Percentiles rank a stretch among this genome's conserved stretches.
Evolutionary conservation across 23 tunicate genomes (phyloP).

Genomic region (Clavelina lepadiformis): DNA sequence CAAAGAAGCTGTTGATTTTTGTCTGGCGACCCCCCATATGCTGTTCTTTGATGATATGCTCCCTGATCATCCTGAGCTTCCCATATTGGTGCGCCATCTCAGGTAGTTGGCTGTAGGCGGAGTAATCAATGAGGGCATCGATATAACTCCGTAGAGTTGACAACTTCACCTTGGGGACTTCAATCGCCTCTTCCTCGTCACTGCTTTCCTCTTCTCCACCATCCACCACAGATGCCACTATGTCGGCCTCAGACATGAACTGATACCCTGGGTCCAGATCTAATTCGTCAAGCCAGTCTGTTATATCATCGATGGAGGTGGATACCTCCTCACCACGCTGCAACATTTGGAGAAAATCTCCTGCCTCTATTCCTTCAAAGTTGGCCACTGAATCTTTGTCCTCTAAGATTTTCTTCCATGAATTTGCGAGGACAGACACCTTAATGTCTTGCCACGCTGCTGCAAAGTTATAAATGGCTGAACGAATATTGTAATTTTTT

Average conservation of each 20-base stretch:
- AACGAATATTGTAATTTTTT: conserved; percentile 9
- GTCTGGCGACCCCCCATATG: conserved; percentile 31
- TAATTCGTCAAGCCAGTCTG: conserved; percentile 20
- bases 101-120: conserved; percentile 18
- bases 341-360: conserved; percentile 21
- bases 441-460: conserved; percentile 7
- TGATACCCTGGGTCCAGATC: conserved; percentile 26
- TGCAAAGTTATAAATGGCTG: conserved; percentile 10
- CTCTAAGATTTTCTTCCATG: conserved; percentile 13
- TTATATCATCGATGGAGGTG: conserved; percentile 29
- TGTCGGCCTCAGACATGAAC: conserved; percentile 18
- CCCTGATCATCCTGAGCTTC: conserved; percentile 36
- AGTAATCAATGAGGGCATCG: conserved; percentile 30
- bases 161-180: conserved; percentile 28
- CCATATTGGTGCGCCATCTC: conserved; percentile 24
- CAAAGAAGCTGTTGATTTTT: conserved; percentile 23
- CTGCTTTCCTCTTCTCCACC: conserved; percentile 28
- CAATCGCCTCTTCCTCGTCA: conserved; percentile 27
- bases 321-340: conserved; percentile 39
- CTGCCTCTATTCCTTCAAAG: conserved; percentile 17
- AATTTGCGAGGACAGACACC: conserved; percentile 11
- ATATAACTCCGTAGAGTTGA: conserved; percentile 21
- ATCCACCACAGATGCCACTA: conserved; percentile 36
- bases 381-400: conserved; percentile 8
- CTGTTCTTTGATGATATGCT: conserved; percentile 23